Evolutionary conservation across 2,888 invertebrate genomes (phyloP).

Genomic region (Sesamia inferens): DNA sequence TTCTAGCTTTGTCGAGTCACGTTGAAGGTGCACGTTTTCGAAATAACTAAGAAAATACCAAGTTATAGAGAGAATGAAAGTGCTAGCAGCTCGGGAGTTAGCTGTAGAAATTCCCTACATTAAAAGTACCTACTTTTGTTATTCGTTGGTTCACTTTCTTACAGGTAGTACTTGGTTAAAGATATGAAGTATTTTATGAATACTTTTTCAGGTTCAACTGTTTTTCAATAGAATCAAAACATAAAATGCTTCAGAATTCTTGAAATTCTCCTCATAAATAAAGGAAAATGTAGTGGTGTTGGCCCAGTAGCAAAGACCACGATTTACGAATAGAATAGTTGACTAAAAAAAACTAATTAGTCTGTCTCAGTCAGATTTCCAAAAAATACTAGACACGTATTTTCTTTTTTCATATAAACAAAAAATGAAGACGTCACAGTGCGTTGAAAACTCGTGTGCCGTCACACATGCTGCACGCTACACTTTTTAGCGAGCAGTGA

Average conservation of each 20-base stretch:
- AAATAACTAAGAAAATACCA: conserved; percentile 41
- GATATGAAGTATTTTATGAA: neutral
- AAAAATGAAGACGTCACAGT: too few species aligned
- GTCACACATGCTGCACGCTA: too few species aligned
- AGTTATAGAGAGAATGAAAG: conserved; percentile 25
- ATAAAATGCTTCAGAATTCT: neutral
- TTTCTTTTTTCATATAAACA: too few species aligned
- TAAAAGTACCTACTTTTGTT: neutral
- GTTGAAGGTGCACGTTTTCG: conserved; percentile 41
- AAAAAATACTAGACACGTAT: too few species aligned
- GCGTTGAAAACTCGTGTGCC: too few species aligned
- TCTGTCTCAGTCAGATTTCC: too few species aligned
- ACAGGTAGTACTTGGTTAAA: neutral
- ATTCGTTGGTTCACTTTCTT: neutral
- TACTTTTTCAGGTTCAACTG: neutral
- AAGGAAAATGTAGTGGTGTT: neutral
- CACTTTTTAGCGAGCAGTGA: too few species aligned
- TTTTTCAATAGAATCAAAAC: neutral
- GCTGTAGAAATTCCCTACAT: neutral
- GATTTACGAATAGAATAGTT: too few species aligned
- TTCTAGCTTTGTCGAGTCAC: conserved; percentile 48
- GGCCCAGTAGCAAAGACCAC: too few species aligned
- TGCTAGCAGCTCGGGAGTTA: neutral
- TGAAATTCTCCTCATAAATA: too few species aligned
- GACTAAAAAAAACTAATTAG: too few species aligned